Percentiles rank a stretch among this genome's conserved stretches.
Evolutionary conservation across 1,140 invertebrate species (phyloP).

Genomic region (Ceratina japonica): DNA sequence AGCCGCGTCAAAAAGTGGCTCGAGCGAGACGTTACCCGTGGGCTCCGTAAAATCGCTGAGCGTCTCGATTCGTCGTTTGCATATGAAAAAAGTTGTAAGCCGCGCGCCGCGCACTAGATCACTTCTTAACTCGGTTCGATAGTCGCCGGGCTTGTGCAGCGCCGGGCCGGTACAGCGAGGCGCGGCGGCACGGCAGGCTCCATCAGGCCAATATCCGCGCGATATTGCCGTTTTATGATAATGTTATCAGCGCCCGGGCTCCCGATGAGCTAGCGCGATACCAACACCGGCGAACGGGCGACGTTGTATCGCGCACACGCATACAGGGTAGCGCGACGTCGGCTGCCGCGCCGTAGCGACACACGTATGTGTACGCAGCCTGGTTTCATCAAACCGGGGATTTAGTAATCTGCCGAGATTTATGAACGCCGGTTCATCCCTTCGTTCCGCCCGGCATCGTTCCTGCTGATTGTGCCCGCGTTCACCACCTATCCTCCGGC

Average conservation of each 20-base stretch:
- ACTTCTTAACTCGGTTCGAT: constrained; percentile 58
- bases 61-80: constrained; percentile 64
- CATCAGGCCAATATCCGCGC: constrained; percentile 68
- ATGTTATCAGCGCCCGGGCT: constrained; percentile 77
- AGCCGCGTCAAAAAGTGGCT: constrained; percentile 11
- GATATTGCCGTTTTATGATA: constrained; percentile 80
- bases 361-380: constrained; percentile 64
- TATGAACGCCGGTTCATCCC: constrained; percentile 77
- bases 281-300: constrained; percentile 45
- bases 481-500: constrained; percentile 60
- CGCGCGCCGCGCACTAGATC: constrained; percentile 40
- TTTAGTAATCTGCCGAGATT: constrained; percentile 80
- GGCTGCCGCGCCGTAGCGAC: constrained; percentile 33
- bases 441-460: constrained; percentile 58
- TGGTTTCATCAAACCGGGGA: constrained; percentile 78
- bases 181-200: constrained; percentile 18
- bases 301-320: constrained; percentile 28
- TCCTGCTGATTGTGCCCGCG: constrained; percentile 71
- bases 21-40: background rate
- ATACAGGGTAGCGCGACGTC: constrained; percentile 32
- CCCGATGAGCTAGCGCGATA: constrained; percentile 76
- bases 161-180: constrained; percentile 35
- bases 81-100: constrained; percentile 71
- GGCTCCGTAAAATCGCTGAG: background rate
- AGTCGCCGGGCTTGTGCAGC: constrained; percentile 27